These are phyloP conservation scores for Macroteleia sp. DNA, from an alignment of 2,888 invertebrate species.

Conservation along the genomic window DNA sequence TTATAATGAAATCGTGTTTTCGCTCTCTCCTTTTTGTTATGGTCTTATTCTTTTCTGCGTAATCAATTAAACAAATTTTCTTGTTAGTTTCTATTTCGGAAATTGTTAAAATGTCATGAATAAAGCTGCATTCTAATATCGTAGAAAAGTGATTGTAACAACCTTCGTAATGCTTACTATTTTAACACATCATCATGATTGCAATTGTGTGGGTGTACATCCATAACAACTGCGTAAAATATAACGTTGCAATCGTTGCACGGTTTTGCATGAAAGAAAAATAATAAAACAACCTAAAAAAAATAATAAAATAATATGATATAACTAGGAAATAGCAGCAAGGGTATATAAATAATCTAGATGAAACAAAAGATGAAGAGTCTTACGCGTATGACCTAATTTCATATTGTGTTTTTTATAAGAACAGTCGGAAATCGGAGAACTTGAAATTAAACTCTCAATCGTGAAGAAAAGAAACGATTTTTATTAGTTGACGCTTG, in stretches of 20 bases:
- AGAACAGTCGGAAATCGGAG: no score
- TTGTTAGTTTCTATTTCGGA: conserved; percentile 9
- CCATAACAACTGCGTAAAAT: conserved; percentile 38
- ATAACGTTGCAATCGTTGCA: conserved; percentile 36
- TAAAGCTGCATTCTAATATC: conserved; percentile 8
- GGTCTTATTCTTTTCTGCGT: no score
- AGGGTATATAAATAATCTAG: conserved; percentile 46
- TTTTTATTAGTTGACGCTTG: no score
- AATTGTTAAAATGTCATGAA: conserved; percentile 19
- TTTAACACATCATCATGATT: conserved; percentile 36
- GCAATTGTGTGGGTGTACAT: conserved; percentile 17
- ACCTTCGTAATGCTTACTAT: conserved; percentile 16
- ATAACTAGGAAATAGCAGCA: conserved; percentile 45
- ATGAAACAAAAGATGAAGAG: conserved; percentile 39
- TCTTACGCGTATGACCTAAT: conserved; percentile 28
- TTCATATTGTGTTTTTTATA: conserved; percentile 11
- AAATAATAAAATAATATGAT: conserved; percentile 26
- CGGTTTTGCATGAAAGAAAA: no score
- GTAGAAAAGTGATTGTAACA: conserved; percentile 17
- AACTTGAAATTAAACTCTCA: no score
- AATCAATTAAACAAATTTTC: no score
- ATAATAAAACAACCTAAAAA: conserved; percentile 1
- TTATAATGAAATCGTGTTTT: no score
- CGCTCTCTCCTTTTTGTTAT: background rate
- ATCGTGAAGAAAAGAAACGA: no score